Evolutionary conservation across 1,140 invertebrate genomes (phyloP).

Genomic region (Drosophila tani): DNA sequence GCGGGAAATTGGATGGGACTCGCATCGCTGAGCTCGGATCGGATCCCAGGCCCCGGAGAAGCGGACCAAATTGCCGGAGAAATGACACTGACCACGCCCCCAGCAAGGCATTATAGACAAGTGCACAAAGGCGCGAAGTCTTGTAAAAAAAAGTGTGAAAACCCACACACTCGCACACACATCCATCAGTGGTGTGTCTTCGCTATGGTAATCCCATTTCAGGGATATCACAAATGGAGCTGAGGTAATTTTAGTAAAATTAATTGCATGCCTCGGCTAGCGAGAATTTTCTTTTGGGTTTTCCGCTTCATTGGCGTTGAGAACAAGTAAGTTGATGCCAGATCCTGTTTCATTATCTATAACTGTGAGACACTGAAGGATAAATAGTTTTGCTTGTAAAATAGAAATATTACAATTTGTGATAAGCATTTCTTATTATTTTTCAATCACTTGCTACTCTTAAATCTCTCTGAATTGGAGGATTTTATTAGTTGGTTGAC

Average conservation of each 20-base stretch:
- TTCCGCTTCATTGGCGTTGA: slow-evolving; percentile 50
- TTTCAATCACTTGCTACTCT: not conserved
- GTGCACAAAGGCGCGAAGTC: slow-evolving; percentile 68
- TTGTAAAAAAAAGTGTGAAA: slow-evolving; percentile 70
- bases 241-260: slow-evolving; percentile 81
- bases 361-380: not conserved
- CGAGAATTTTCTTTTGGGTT: slow-evolving; percentile 16
- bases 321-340: slow-evolving; percentile 44
- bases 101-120: slow-evolving; percentile 33
- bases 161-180: slow-evolving; percentile 62
- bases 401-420: not conserved
- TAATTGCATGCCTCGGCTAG: slow-evolving; percentile 60
- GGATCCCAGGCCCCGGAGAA: slow-evolving; percentile 50
- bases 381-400: not conserved
- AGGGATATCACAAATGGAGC: slow-evolving; percentile 31
- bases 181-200: slow-evolving; percentile 28
- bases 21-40: slow-evolving; percentile 10
- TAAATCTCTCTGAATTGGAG: not conserved
- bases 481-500: too few relatives aligned
- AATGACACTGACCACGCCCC: slow-evolving; percentile 70
- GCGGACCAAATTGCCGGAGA: slow-evolving; percentile 71
- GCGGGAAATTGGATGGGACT: slow-evolving; percentile 50
- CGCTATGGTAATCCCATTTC: slow-evolving; percentile 56
- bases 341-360: slow-evolving; percentile 17
- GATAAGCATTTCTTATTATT: not conserved